phyloP scores from a whole-genome alignment of 2,113 vertebrate genomes.

The Myocastor coypus region DNA sequence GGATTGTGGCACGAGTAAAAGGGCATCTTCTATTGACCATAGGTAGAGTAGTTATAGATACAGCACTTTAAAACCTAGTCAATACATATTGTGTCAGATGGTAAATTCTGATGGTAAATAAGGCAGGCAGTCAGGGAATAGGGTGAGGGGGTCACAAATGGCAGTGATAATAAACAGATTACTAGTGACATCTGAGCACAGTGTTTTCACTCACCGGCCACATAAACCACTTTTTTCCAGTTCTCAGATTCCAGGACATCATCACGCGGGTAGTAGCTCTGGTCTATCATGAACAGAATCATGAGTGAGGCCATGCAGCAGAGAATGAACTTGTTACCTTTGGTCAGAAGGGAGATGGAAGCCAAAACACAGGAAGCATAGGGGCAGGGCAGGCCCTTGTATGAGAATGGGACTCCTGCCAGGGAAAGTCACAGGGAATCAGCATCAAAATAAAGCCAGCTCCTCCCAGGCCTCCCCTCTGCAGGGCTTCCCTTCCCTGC shows the following conservation, averaged over 20 bases:
- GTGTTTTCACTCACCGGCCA: conserved; percentile 88
- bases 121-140: not conserved
- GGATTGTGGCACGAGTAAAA: not conserved
- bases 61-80: not conserved
- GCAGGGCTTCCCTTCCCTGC: too few species aligned
- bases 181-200: not conserved
- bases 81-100: not conserved
- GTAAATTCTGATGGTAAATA: not conserved
- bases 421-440: not conserved
- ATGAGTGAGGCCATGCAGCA: conserved; percentile 88
- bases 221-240: conserved; percentile 95
- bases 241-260: conserved; percentile 94
- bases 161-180: too few species aligned
- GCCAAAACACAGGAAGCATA: conserved; percentile 93
- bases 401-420: conserved; percentile 91
- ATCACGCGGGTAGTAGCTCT: conserved; percentile 94
- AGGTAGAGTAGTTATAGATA: not conserved
- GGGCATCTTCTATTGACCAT: not conserved
- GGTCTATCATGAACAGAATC: conserved; percentile 95
- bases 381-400: conserved; percentile 94
- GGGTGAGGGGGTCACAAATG: not conserved
- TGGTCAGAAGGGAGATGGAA: conserved; percentile 90
- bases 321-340: conserved; percentile 87
- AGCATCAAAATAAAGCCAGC: not conserved
- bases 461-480: not conserved